Conservation (phyloP, 1,140 invertebrate genomes). For the Oscheius sp. region DNA sequence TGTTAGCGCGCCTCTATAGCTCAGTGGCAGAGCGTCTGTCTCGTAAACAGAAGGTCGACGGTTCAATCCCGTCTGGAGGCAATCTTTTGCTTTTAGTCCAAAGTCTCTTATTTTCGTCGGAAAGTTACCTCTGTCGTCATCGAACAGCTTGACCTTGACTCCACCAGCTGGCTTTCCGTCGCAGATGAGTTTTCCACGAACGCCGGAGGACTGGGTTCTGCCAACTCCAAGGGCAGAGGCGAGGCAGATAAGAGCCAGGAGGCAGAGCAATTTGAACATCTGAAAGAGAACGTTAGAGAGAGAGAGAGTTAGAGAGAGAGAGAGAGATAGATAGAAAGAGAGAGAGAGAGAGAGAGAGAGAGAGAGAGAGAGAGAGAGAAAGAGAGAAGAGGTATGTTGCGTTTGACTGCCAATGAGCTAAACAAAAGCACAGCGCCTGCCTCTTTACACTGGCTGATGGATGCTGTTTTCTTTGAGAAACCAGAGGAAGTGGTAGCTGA, state of each 20-base stretch:
- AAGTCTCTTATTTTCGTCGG: too few relatives aligned
- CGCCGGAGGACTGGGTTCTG: constrained; percentile 26
- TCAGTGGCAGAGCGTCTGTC: too few relatives aligned
- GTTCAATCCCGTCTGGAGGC: too few relatives aligned
- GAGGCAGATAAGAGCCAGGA: constrained; percentile 2
- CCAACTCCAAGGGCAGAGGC: constrained; percentile 3
- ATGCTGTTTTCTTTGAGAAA: too few relatives aligned
- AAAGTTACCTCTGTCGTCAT: constrained; percentile 16
- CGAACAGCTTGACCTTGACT: constrained; percentile 22
- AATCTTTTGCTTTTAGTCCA: too few relatives aligned
- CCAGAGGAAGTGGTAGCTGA: too few relatives aligned
- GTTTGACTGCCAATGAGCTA: not conserved
- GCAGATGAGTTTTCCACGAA: constrained; percentile 27
- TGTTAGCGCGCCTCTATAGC: too few relatives aligned
- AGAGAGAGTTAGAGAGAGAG: too few relatives aligned
- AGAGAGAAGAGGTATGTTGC: not conserved
- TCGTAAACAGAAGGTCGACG: too few relatives aligned
- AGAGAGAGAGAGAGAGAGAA: not conserved
- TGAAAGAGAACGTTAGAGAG: not conserved
- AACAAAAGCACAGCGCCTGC: constrained; percentile 77
- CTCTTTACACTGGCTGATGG: too few relatives aligned
- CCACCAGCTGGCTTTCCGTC: constrained; percentile 20
- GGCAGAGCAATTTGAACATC: constrained; percentile 11
- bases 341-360: not conserved
- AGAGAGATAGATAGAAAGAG: too few relatives aligned